These are phyloP conservation scores for Lipotes vexillifer DNA, from an alignment of 2,113 vertebrate genomes.

Conservation along the genomic window DNA sequence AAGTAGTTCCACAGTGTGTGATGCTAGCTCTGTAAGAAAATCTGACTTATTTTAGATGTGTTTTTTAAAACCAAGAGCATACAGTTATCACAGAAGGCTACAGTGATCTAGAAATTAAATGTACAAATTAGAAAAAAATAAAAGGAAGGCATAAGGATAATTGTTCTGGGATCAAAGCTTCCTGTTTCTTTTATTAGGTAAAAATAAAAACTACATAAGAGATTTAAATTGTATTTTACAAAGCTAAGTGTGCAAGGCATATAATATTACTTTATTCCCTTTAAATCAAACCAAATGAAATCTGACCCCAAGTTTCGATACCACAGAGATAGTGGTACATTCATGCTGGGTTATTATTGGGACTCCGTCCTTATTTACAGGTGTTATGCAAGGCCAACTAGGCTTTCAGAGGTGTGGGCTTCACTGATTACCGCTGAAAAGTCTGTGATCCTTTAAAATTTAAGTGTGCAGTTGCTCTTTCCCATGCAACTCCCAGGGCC, in stretches of 20 bases:
- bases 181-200: neutral
- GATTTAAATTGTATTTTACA: neutral
- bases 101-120: neutral
- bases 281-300: constrained; percentile 30
- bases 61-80: neutral
- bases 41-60: neutral
- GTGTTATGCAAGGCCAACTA: neutral
- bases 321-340: neutral
- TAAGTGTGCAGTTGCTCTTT: neutral
- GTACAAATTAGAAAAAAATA: neutral
- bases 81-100: neutral
- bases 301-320: neutral
- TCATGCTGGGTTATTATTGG: neutral
- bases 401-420: neutral
- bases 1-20: neutral
- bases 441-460: neutral
- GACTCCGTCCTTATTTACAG: neutral
- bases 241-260: neutral
- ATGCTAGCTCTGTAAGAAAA: neutral
- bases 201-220: neutral
- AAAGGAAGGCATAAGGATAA: neutral
- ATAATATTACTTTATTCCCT: neutral
- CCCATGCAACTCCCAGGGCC: neutral
- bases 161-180: neutral
- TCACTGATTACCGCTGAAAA: neutral